Evolutionary conservation across 2,888 invertebrate species (phyloP).

Genomic region (Lasioglossum pauxillum): DNA sequence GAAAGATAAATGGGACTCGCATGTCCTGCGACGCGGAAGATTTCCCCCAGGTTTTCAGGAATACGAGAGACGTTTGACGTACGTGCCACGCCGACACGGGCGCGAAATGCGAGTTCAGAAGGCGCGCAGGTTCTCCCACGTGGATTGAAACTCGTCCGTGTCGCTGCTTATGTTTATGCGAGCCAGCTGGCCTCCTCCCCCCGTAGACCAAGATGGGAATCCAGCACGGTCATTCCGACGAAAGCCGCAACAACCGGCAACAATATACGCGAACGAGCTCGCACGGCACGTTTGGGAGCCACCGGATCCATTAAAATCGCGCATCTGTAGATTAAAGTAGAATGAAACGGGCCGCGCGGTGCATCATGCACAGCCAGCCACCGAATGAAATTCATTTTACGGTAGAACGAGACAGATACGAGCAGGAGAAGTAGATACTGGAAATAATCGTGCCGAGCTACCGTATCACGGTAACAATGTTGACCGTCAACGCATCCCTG

Average conservation of each 20-base stretch:
- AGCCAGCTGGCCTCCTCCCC: not conserved
- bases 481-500: not conserved
- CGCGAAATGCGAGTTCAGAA: conserved; percentile 62
- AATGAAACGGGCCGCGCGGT: conserved; percentile 1
- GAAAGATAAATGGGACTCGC: conserved; percentile 81
- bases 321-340: conserved; percentile 54
- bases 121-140: conserved; percentile 58
- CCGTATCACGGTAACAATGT: not conserved
- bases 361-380: not conserved
- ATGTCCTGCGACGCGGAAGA: conserved; percentile 78
- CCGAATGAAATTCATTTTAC: conserved; percentile 34
- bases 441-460: not conserved
- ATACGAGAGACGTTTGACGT: conserved; percentile 77
- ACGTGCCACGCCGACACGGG: conserved; percentile 57
- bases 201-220: conserved; percentile 49
- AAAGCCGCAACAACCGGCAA: conserved; percentile 61
- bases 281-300: conserved; percentile 55
- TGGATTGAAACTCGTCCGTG: conserved; percentile 49
- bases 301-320: conserved; percentile 28
- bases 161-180: conserved; percentile 28
- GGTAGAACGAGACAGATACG: not conserved
- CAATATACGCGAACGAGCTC: conserved; percentile 38
- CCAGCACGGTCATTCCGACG: conserved; percentile 58
- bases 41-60: conserved; percentile 83
- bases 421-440: conserved; percentile 1